Evolutionary conservation across 2,888 invertebrate species (phyloP).

Genomic region (Lasioglossum oenotherae): DNA sequence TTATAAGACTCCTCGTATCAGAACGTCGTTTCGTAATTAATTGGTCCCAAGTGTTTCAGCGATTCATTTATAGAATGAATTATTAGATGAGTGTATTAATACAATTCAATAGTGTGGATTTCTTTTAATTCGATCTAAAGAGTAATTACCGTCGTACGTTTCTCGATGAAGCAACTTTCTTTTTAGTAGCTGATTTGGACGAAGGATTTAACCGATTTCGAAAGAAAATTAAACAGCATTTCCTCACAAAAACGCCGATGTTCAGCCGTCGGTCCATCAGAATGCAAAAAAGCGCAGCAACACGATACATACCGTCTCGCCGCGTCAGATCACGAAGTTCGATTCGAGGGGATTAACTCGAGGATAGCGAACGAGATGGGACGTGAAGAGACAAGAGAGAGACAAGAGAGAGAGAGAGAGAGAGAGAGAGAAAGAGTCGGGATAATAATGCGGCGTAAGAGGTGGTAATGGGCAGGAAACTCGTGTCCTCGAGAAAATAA

Average conservation of each 20-base stretch:
- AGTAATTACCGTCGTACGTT: neutral
- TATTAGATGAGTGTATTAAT: neutral
- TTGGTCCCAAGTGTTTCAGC: too few species aligned
- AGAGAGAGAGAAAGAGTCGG: conserved; percentile 47
- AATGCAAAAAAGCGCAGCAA: neutral
- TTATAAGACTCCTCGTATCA: too few species aligned
- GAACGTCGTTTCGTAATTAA: too few species aligned
- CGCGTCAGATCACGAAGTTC: conserved; percentile 34
- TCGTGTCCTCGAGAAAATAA: conserved; percentile 77
- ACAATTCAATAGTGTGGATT: too few species aligned
- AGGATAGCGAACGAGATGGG: neutral
- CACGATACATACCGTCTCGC: neutral
- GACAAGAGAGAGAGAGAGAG: neutral
- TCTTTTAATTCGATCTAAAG: too few species aligned
- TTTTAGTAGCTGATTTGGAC: neutral
- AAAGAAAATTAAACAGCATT: too few species aligned
- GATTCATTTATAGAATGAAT: neutral
- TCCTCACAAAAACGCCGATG: too few species aligned
- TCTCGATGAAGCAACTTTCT: neutral
- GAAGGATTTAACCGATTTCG: neutral
- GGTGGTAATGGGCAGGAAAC: conserved; percentile 76
- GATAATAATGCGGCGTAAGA: conserved; percentile 73
- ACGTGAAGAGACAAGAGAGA: neutral
- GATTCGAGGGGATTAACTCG: conserved; percentile 57
- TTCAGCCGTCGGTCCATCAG: too few species aligned